phyloP scores from a whole-genome alignment of 2,113 vertebrate species.

The Podocnemis expansa region DNA sequence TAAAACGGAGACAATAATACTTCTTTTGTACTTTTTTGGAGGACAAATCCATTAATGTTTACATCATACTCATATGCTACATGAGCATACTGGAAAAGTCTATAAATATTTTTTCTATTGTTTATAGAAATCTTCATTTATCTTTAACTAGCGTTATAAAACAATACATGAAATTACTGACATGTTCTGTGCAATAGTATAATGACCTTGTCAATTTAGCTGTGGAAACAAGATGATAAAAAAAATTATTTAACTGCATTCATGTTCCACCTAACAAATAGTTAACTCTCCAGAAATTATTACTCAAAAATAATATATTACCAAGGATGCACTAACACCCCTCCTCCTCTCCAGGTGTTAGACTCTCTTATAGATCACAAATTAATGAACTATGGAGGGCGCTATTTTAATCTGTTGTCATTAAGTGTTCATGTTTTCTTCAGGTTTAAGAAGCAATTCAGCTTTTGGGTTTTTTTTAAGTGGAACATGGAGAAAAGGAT shows the following conservation, averaged over 20 bases:
- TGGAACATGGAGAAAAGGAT: neutral
- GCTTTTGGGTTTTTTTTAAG: neutral
- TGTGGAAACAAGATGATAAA: neutral
- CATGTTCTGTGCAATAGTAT: neutral
- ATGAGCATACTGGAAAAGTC: rapidly evolving
- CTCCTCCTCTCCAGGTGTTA: neutral
- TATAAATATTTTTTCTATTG: neutral
- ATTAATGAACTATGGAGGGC: neutral
- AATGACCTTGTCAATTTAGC: neutral
- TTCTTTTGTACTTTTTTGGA: neutral
- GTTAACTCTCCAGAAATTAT: neutral
- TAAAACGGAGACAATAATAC: neutral
- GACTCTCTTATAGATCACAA: neutral
- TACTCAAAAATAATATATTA: neutral
- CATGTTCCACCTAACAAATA: neutral
- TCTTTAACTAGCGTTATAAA: neutral
- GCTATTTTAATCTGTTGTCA: neutral
- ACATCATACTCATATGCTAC: neutral
- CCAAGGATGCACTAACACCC: neutral
- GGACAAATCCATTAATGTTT: neutral
- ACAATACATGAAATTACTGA: neutral
- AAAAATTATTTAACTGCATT: neutral
- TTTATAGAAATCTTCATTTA: neutral
- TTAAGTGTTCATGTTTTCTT: neutral
- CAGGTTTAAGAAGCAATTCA: neutral